Conservation (phyloP, 2,113 vertebrate genomes). For the Candoia aspera region DNA sequence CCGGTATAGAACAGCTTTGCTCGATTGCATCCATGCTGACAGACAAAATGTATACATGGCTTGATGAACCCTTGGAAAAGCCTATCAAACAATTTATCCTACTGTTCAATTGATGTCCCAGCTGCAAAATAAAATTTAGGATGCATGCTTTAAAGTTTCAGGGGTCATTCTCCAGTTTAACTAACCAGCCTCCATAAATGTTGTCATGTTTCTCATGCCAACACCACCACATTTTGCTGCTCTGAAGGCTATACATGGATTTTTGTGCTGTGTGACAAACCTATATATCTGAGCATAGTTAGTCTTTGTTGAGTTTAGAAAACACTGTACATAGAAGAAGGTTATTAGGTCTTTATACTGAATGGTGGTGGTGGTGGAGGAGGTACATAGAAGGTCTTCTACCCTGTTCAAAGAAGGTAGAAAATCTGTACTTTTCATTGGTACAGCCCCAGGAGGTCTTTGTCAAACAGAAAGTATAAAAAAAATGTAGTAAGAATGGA, state of each 20-base stretch:
- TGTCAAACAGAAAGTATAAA: not conserved
- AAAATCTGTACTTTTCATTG: not conserved
- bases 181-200: not conserved
- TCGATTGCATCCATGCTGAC: not conserved
- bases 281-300: not conserved
- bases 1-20: not conserved
- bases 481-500: not conserved
- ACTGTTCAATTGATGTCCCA: not conserved
- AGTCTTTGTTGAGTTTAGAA: not conserved
- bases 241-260: not conserved
- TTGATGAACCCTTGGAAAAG: not conserved
- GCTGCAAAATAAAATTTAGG: not conserved
- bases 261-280: not conserved
- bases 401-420: not conserved
- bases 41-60: not conserved
- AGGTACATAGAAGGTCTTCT: not conserved
- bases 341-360: not conserved
- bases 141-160: not conserved
- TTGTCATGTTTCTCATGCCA: not conserved
- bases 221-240: not conserved
- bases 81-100: not conserved
- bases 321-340: not conserved
- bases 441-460: not conserved
- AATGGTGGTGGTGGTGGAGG: not conserved
- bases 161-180: not conserved